Base-by-base conservation (phyloP, 2,888 invertebrate genomes). In the Oxytorus armatus region DNA sequence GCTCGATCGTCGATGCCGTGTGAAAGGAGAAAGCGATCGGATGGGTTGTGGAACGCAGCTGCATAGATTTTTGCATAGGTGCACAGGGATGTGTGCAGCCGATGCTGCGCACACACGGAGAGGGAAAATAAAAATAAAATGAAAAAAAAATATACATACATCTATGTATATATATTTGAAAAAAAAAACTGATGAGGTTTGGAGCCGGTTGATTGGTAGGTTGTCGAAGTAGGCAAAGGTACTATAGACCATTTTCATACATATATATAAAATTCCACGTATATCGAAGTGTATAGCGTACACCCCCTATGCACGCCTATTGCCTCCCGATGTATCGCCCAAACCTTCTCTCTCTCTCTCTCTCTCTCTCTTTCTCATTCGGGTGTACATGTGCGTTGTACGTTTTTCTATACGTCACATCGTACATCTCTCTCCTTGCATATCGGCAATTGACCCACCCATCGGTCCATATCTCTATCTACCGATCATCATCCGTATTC, bases 121-220 rank as follows among this genome's bases (percentile, higher is more conserved):
- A 85, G 87, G 84, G 85, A 86, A 86, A 82, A 83, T 83, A 86
- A 87, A 85, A 84, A 86, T 89, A 90, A 89, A 89, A 85, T n/a
- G 42, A 85, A 90, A 90, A 90, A 89, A 85, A 86, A 86, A 84
- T 80, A 85, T 89, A 89, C n/a, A n/a, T n/a, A n/a, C n/a, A n/a
- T n/a, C n/a, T n/a, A n/a, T n/a, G n/a, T n/a, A n/a, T n/a, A 29
- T 29, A 29, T 29, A 90, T 89, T 89, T 90, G 88, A 84, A 86
- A 87, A 85, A 84, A 87, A 90, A 90, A 89, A 90, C 89, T 90
- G 90, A 91, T 91, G 90, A 90, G 89, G 89, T 91, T 91, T 90
- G 89, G 90, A 89, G 90, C 88, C 87, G 90, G 90, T 90, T 91
- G 91, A 91, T 91, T 91, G 91, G 91, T 91, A 91, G 89, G 88